Percentiles rank a stretch among this genome's conserved stretches.
Conservation (phyloP, 2,888 invertebrate genomes). For the Formica aserva region DNA sequence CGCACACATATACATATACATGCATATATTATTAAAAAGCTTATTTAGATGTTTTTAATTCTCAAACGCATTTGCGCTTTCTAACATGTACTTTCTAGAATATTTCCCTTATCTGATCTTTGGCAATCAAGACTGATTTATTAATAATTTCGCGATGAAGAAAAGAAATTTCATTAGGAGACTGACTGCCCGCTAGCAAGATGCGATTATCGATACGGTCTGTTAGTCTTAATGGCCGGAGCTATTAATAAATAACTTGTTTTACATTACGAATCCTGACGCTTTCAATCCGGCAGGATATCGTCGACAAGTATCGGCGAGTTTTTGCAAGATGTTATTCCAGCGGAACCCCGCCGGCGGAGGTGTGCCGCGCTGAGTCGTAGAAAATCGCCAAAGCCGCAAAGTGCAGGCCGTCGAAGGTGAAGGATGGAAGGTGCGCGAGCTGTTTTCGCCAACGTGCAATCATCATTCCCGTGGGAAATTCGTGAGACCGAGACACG, state of each 20-base stretch:
- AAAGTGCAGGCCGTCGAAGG: slow-evolving; percentile 26
- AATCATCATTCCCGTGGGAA: slow-evolving; percentile 78
- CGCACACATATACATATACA: too few relatives aligned
- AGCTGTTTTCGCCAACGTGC: slow-evolving; percentile 65
- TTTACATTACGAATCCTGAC: neutral
- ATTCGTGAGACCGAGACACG: slow-evolving; percentile 64
- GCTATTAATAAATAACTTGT: slow-evolving; percentile 21
- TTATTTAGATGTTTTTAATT: neutral
- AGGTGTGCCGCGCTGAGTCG: neutral
- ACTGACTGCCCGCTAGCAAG: neutral
- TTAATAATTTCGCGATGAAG: neutral
- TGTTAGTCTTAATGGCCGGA: neutral
- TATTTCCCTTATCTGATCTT: neutral
- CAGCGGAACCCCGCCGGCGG: neutral
- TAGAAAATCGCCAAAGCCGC: slow-evolving; percentile 27
- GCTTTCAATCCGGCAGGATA: neutral
- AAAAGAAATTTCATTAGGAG: neutral
- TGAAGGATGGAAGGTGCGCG: slow-evolving; percentile 44
- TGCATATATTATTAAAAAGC: neutral
- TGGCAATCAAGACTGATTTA: slow-evolving; percentile 8
- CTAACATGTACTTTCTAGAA: neutral
- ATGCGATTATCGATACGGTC: slow-evolving; percentile 22
- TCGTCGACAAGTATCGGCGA: neutral
- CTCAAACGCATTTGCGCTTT: too few relatives aligned
- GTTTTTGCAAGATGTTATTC: neutral